Base-by-base conservation (phyloP, 2,113 vertebrate genomes). In the Geococcyx californianus region DNA sequence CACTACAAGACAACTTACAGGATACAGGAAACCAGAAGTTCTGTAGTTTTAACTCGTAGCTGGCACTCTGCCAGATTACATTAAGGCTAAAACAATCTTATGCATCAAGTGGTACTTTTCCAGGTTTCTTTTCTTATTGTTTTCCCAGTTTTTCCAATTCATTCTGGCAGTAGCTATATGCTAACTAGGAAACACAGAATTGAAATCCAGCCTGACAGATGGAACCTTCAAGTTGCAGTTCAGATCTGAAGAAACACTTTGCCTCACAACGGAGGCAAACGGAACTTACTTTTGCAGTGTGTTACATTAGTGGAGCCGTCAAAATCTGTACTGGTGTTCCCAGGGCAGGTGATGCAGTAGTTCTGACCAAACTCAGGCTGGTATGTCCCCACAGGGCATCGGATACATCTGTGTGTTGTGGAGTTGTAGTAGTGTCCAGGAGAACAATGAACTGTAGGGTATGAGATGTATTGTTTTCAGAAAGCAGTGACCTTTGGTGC, bases 321-420 rank as follows among this genome's bases (percentile, higher is more conserved):
- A 28, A 98, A 98, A 86, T 98, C 98, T 0, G 98, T 98, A n/a
- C 98, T 98, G 56, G 98, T 98, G 89, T 98, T 98, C 52, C 98
- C 98, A 3, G 98, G 98, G 72, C 98, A 98, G 87, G 97, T 95
- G 74, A 98, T 87, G 81, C 98, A 98, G 82, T 98, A 98, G 96
- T 98, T 98, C 81, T 98, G 98, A 34, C 98, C 98, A 66, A 98
- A 98, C 79, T 98, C 98, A 2, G 98, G 98, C 90, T 98, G 98
- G 92, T 98, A 98, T 16, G 98, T 98, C 85, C 98, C 98, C 24
- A 97, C 82, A 2, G 98, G 97, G 91, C 98, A 98, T 36, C 98
- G 96, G 81, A 98, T 93, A 47, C 98, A 98, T 38, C 98, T 97
- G 94, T 98, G 98, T 31, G 97, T 98, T 62, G 94, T 97, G 80